Percentiles rank a stretch among this genome's conserved stretches.
These are phyloP conservation scores for Augochlorella aurata DNA, from an alignment of 2,888 invertebrate genomes.

Conservation along the genomic window DNA sequence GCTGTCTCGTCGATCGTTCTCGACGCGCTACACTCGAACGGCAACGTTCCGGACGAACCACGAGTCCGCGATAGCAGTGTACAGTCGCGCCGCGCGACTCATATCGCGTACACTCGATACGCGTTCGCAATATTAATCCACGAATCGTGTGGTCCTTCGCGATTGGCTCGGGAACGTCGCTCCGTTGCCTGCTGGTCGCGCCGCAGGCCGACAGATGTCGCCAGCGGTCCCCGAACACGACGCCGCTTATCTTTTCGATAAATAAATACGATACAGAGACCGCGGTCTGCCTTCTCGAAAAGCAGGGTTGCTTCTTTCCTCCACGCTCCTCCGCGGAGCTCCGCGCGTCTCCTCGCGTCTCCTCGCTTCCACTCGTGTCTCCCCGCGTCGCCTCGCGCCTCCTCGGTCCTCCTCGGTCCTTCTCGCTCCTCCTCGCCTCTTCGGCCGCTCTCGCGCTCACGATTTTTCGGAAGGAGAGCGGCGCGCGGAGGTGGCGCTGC, in stretches of 20 bases:
- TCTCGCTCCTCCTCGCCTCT: neutral
- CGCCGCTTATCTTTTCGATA: no score
- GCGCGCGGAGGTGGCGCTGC: neutral
- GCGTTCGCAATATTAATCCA: neutral
- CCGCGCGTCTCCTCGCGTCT: no score
- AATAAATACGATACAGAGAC: neutral
- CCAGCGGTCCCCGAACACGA: neutral
- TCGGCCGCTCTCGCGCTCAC: neutral
- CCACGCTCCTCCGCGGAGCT: neutral
- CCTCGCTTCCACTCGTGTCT: no score
- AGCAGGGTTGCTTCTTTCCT: neutral
- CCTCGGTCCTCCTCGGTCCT: no score
- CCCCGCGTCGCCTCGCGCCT: no score
- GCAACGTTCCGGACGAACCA: neutral
- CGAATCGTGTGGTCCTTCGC: constrained; percentile 41
- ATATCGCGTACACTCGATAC: no score
- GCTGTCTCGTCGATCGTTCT: neutral
- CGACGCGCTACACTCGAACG: neutral
- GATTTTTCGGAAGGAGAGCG: neutral
- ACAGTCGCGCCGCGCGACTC: neutral
- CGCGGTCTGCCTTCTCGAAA: neutral
- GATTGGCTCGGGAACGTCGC: constrained; percentile 33
- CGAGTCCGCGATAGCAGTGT: neutral
- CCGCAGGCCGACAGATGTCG: constrained; percentile 9
- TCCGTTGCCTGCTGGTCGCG: neutral